These are phyloP conservation scores for Aramus guarauna DNA, from an alignment of 2,113 vertebrate species.

Conservation along the genomic window DNA sequence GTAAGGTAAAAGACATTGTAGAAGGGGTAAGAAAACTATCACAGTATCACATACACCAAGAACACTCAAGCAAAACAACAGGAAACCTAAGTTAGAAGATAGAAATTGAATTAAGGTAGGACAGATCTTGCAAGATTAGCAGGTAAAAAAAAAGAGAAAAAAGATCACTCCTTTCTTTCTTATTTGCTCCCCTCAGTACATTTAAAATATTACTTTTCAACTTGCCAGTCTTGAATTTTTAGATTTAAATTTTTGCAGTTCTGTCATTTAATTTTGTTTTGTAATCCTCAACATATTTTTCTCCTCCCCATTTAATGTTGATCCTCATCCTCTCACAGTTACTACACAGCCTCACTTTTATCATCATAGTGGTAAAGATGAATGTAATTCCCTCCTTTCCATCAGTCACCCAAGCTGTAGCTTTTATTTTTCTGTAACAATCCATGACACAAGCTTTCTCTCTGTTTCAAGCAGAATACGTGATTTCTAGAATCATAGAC, in stretches of 20 bases:
- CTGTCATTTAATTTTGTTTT: not conserved
- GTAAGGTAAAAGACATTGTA: not conserved
- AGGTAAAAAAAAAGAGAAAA: not conserved
- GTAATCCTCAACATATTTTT: not conserved
- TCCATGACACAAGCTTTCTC: not conserved
- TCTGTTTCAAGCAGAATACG: not conserved
- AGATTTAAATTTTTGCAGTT: not conserved
- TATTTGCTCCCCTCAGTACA: rapidly evolving
- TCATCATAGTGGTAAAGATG: not conserved
- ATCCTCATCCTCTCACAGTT: not conserved
- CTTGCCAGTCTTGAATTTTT: not conserved
- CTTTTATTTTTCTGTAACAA: not conserved
- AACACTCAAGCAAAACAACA: not conserved
- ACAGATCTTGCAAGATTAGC: not conserved
- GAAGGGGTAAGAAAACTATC: not conserved
- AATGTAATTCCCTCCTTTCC: not conserved
- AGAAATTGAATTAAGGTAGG: not conserved
- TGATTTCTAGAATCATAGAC: not conserved
- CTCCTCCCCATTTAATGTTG: not conserved
- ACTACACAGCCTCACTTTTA: not conserved
- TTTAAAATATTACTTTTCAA: not conserved
- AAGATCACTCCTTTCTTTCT: not conserved
- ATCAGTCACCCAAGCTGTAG: not conserved
- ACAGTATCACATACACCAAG: not conserved
- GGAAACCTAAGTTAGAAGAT: not conserved